Conservation (phyloP, 1,140 invertebrate species). For the Chironomus striatipennis region DNA sequence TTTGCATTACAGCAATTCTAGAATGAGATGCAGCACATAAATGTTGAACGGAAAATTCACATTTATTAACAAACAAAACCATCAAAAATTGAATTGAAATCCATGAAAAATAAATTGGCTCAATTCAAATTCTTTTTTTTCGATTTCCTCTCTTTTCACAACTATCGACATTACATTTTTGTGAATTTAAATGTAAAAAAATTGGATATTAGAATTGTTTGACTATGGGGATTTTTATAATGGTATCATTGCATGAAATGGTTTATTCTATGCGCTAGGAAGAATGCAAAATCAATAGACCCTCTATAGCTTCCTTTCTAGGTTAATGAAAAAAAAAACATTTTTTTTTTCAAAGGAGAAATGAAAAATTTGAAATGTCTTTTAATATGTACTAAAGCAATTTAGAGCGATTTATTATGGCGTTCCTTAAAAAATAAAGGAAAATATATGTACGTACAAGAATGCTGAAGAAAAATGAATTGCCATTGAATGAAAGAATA, state of each 20-base stretch:
- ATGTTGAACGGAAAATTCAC: too few relatives aligned
- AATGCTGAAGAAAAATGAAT: neutral
- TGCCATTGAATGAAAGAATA: neutral
- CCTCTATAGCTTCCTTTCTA: neutral
- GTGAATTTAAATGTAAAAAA: neutral
- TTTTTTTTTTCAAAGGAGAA: neutral
- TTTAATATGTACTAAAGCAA: neutral
- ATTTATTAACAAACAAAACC: neutral
- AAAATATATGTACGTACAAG: neutral
- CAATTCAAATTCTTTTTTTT: too few relatives aligned
- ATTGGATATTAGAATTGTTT: neutral
- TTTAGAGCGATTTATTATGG: conserved; percentile 7
- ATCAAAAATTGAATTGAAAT: neutral
- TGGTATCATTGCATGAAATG: neutral
- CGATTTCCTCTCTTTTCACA: neutral
- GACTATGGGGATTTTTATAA: neutral
- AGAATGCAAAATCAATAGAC: conserved; percentile 7
- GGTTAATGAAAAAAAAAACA: conserved; percentile 7
- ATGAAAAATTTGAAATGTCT: neutral
- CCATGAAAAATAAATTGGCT: conserved; percentile 7
- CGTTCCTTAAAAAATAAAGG: neutral
- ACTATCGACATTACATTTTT: too few relatives aligned
- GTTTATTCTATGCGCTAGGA: neutral
- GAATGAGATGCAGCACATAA: too few relatives aligned
- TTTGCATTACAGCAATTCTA: too few relatives aligned